These are phyloP conservation scores for Periophthalmodon schlosseri DNA, from an alignment of 2,113 vertebrate species.

Conservation along the genomic window DNA sequence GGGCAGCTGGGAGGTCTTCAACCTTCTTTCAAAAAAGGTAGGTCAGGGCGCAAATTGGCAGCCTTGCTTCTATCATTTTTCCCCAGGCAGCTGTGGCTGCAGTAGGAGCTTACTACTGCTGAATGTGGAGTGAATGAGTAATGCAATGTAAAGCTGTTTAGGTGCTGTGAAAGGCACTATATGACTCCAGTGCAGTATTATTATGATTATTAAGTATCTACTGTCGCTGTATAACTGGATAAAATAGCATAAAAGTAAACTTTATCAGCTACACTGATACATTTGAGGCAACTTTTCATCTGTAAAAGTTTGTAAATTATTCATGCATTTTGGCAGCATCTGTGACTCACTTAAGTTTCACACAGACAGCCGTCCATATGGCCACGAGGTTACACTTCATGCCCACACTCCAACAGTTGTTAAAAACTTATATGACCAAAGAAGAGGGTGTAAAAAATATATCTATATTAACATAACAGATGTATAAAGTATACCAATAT, in stretches of 20 bases:
- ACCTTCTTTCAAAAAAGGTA: neutral
- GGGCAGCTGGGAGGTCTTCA: neutral
- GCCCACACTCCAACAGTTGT: constrained; percentile 21
- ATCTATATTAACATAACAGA: neutral
- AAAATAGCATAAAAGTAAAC: neutral
- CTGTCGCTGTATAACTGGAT: neutral
- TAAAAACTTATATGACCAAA: constrained; percentile 7
- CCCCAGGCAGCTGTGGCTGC: too few relatives aligned
- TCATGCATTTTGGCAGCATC: constrained; percentile 13
- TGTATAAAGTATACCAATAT: neutral
- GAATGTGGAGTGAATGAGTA: too few relatives aligned
- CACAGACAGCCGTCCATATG: constrained; percentile 9
- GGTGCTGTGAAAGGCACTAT: too few relatives aligned
- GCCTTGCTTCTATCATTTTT: too few relatives aligned
- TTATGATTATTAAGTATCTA: too few relatives aligned
- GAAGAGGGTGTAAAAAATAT: neutral
- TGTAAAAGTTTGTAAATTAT: constrained; percentile 7
- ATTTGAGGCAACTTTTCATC: constrained; percentile 1
- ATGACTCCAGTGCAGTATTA: too few relatives aligned
- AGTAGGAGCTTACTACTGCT: too few relatives aligned
- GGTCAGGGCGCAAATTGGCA: neutral
- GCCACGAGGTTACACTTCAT: constrained; percentile 30
- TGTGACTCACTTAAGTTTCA: constrained; percentile 29
- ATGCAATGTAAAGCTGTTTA: too few relatives aligned
- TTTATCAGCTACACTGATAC: constrained; percentile 1